phyloP scores from a whole-genome alignment of 2,888 invertebrate genomes.

The Leptopilina myrica region DNA sequence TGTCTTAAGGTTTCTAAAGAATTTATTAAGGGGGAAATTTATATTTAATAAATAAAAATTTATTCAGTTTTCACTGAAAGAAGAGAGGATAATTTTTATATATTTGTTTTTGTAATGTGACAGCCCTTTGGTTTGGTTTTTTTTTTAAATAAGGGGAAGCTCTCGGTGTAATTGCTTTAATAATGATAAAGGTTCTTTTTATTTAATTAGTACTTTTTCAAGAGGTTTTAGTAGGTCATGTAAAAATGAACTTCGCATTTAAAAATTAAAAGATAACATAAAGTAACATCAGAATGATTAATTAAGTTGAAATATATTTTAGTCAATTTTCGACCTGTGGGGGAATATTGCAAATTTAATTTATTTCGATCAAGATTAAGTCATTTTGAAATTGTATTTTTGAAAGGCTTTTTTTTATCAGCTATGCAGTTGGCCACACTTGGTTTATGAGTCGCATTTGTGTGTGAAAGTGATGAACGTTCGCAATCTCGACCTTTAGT shows the following conservation, averaged over 20 bases:
- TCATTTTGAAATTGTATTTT: conserved; percentile 3
- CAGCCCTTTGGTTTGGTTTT: not conserved
- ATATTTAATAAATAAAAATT: no score
- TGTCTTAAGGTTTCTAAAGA: no score
- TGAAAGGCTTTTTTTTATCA: not conserved
- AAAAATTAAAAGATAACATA: not conserved
- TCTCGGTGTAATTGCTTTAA: conserved; percentile 25
- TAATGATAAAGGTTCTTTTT: conserved; percentile 31
- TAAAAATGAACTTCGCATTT: not conserved
- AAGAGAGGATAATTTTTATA: no score
- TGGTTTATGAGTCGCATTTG: not conserved
- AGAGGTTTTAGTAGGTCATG: conserved; percentile 22
- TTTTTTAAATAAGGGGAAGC: conserved; percentile 25
- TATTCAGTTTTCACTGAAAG: no score
- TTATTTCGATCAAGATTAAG: not conserved
- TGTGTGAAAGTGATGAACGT: conserved; percentile 42
- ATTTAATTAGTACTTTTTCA: conserved; percentile 19
- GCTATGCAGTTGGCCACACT: not conserved
- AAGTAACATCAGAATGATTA: not conserved
- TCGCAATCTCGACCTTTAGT: conserved; percentile 35
- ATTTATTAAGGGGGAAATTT: no score
- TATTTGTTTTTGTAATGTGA: conserved; percentile 18
- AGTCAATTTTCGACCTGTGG: not conserved
- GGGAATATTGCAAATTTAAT: not conserved
- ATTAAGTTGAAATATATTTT: conserved; percentile 7